Percentiles rank a stretch among this genome's conserved stretches.
Conservation (phyloP, 2,113 vertebrate genomes). For the Siniperca chuatsi region DNA sequence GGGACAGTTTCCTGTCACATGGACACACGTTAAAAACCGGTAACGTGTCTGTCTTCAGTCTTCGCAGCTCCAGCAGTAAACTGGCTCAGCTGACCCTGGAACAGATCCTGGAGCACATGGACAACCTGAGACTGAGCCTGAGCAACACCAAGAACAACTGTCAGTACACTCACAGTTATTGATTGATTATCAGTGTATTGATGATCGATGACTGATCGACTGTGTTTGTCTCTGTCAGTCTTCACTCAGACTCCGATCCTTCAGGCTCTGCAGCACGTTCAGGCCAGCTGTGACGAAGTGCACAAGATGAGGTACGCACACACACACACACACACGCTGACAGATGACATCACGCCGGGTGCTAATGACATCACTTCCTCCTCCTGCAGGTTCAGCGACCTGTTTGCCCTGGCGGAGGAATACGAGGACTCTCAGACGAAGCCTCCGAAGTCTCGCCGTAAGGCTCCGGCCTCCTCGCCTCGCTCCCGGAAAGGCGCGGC, state of each 20-base stretch:
- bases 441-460: constrained; percentile 91
- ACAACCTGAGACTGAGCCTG: constrained; percentile 92
- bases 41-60: constrained; percentile 73
- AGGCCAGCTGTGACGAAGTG: constrained; percentile 95
- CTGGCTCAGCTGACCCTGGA: constrained; percentile 96
- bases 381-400: constrained; percentile 90
- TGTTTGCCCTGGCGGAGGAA: constrained; percentile 94
- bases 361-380: constrained; percentile 10
- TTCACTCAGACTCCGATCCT: constrained; percentile 96
- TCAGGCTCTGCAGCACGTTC: constrained; percentile 95
- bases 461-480: constrained; percentile 89
- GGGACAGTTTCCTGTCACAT: neutral
- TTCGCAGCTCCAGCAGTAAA: constrained; percentile 96
- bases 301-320: constrained; percentile 94
- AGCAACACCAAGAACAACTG: constrained; percentile 91
- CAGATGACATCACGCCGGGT: neutral
- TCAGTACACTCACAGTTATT: constrained; percentile 42
- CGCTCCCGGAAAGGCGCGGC: constrained; percentile 89
- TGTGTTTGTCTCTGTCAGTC: constrained; percentile 84
- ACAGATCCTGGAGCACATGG: constrained; percentile 96
- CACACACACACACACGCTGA: neutral
- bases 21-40: neutral
- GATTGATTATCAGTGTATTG: neutral
- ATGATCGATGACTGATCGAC: too few species aligned
- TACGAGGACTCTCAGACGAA: constrained; percentile 93